Base-by-base conservation (phyloP, 2,888 invertebrate genomes). In the Gari tellinella region DNA sequence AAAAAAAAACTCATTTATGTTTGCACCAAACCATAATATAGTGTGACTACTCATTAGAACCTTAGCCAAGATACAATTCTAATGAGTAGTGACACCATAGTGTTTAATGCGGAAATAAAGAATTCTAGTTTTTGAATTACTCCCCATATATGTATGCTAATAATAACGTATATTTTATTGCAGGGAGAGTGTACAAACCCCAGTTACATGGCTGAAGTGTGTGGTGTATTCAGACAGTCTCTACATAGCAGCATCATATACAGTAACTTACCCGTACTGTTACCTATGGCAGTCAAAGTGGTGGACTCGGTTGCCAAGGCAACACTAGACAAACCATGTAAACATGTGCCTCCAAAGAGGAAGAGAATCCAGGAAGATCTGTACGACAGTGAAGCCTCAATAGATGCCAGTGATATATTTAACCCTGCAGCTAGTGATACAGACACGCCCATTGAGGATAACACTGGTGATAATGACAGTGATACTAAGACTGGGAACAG, bases 381-480 rank as follows among this genome's bases (percentile, higher is more conserved):
- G 51, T 86, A 83, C 53, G 86, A 88, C 58, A 88, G 87, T 72
- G 89, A 89, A 48, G 83, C 69, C 1, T 89, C 88, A 7, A 77
- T 58, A 17, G 26, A 21, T 40, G 40, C 17, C 14, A 31, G 25
- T 17, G 31, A 45, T 26, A 45, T 1, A 26, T 10, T n/a, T 37
- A 37, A 62, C 1, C 26, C 51, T 23, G 1, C 51, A 26, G 25
- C 51, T 2, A n/a, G 5, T 26, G 53, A 62, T 10, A 4, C 53
- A 25, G 45, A 31, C 15, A 45, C n/a, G 19, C 12, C 19, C 4
- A n/a, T 17, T 8, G 37, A 26, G 19, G 21, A 52, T 2, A 10
- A n/a, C 17, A 45, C 21, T 25, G 45, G 14, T 10, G 43, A 53
- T 23, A 43, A 31, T n/a, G 25, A 58, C 12, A 23, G 23, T 43